A percentile compares a stretch with the other conserved stretches of the same genome.
These are phyloP conservation scores for Aphidius colemani DNA, from an alignment of 2,888 invertebrate species.

Conservation along the genomic window DNA sequence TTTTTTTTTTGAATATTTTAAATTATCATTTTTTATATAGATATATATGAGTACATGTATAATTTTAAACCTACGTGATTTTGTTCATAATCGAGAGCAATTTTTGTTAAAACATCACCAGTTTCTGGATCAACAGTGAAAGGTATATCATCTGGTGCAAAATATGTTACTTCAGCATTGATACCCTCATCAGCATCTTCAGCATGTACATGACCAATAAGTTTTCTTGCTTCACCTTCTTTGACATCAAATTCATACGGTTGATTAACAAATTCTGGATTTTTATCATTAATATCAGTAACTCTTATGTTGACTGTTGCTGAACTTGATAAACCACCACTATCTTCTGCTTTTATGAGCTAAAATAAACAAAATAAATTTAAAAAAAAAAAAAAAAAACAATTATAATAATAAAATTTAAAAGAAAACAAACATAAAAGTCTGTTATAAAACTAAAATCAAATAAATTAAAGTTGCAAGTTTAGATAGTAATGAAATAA, in stretches of 20 bases:
- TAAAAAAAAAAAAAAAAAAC: neutral
- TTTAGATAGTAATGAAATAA: neutral
- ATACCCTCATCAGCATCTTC: slow-evolving; percentile 84
- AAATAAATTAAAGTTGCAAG: neutral
- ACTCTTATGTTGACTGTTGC: slow-evolving; percentile 87
- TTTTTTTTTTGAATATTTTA: neutral
- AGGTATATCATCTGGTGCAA: slow-evolving; percentile 77
- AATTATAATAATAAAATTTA: neutral
- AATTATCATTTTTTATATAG: neutral
- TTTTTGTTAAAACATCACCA: slow-evolving; percentile 77
- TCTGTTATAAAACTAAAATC: neutral
- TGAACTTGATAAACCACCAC: slow-evolving; percentile 79
- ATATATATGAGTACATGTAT: neutral
- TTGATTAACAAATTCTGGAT: slow-evolving; percentile 82
- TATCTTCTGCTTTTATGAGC: slow-evolving; percentile 85
- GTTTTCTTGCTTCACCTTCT: slow-evolving; percentile 67
- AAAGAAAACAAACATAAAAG: neutral
- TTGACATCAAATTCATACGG: slow-evolving; percentile 83
- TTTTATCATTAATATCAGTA: slow-evolving; percentile 90
- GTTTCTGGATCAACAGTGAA: slow-evolving; percentile 79
- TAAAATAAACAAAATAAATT: slow-evolving; percentile 50
- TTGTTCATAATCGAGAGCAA: slow-evolving; percentile 80
- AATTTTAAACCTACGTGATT: slow-evolving; percentile 66
- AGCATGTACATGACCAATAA: slow-evolving; percentile 80
- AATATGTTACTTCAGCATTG: slow-evolving; percentile 82